Evolutionary conservation across 2,113 vertebrate species (phyloP).

Genomic region (Halcyon senegalensis): DNA sequence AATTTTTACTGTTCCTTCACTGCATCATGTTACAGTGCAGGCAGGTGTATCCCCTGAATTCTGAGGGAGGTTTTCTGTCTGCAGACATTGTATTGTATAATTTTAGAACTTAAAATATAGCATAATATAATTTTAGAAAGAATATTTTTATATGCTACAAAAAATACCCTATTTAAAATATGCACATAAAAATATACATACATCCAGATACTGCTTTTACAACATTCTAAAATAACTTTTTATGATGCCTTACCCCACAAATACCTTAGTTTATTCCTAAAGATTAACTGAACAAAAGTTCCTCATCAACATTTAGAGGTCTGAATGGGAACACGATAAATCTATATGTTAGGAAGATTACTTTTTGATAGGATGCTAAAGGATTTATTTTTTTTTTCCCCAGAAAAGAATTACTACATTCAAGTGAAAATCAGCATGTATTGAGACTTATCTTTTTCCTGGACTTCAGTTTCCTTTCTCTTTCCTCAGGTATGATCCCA

Average conservation of each 20-base stretch:
- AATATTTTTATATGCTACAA: not conserved
- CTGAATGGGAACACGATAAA: not conserved
- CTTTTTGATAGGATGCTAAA: not conserved
- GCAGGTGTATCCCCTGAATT: not conserved
- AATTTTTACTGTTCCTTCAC: no score
- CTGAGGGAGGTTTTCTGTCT: not conserved
- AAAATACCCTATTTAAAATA: not conserved
- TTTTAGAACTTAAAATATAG: not conserved
- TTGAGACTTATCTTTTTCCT: not conserved
- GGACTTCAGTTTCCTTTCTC: not conserved
- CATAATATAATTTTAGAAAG: not conserved
- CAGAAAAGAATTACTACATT: not conserved
- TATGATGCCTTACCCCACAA: not conserved
- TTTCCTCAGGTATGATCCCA: constrained; percentile 79
- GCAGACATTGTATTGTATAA: not conserved
- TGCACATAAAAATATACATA: not conserved
- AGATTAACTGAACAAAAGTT: not conserved
- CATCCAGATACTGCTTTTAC: not conserved
- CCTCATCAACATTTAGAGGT: not conserved
- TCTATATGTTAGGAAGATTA: not conserved
- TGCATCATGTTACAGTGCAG: no score
- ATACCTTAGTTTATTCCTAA: not conserved
- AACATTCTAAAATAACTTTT: not conserved
- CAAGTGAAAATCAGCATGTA: not conserved
- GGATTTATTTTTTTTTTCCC: no score